A percentile compares a stretch with the other conserved stretches of the same genome.
These are phyloP conservation scores for Microtus californicus DNA, from an alignment of 2,797 vertebrate species.

Conservation along the genomic window DNA sequence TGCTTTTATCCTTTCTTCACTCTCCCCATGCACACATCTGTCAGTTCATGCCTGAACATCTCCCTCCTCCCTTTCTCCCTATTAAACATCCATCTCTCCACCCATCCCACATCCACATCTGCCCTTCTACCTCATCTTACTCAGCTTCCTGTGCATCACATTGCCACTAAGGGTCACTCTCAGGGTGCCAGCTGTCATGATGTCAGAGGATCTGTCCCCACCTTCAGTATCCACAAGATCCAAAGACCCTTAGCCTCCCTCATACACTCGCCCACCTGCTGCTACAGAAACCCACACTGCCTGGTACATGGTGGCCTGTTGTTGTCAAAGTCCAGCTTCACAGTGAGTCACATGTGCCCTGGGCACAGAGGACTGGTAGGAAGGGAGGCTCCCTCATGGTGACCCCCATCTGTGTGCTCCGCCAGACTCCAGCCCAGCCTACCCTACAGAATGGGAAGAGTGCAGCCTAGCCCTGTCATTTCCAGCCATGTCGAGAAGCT, in stretches of 20 bases:
- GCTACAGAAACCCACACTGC: not conserved
- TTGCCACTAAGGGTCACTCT: not conserved
- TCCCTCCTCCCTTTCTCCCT: not conserved
- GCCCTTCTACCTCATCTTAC: not conserved
- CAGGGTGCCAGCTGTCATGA: not conserved
- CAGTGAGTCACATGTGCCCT: not conserved
- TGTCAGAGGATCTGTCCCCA: not conserved
- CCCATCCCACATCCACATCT: not conserved
- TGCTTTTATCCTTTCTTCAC: not conserved
- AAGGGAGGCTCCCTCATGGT: not conserved
- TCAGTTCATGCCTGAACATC: not conserved
- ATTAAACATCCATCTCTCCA: not conserved
- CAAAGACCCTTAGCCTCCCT: too few species aligned
- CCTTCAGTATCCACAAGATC: not conserved
- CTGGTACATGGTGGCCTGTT: not conserved
- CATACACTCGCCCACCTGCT: fast-evolving
- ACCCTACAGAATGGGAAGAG: fast-evolving
- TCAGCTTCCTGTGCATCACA: not conserved
- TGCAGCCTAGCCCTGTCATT: not conserved
- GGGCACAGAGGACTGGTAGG: not conserved
- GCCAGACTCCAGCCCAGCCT: not conserved
- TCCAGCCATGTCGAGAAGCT: fast-evolving
- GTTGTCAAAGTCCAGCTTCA: not conserved
- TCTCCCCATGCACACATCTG: not conserved
- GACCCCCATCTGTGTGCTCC: not conserved